phyloP scores from a whole-genome alignment of 2,113 vertebrate genomes.

The Lagopus muta region DNA sequence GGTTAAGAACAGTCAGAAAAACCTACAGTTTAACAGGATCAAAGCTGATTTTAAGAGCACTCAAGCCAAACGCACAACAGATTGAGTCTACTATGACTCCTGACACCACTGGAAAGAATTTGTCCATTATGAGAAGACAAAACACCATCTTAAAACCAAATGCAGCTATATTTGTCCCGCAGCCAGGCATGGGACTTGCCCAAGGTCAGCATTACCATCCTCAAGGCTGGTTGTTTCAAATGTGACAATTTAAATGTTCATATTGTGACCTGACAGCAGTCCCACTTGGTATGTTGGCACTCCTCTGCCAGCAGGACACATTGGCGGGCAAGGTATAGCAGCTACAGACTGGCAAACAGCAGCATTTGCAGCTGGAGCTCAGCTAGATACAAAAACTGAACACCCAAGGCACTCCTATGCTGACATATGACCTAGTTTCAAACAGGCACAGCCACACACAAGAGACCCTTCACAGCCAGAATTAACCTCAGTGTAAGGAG shows the following conservation, averaged over 20 bases:
- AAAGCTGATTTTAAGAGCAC: neutral
- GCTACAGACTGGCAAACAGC: neutral
- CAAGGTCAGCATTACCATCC: neutral
- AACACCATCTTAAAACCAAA: neutral
- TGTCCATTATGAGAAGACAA: neutral
- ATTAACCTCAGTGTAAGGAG: neutral
- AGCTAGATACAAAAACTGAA: neutral
- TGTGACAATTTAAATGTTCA: neutral
- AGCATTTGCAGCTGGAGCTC: neutral
- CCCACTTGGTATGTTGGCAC: neutral
- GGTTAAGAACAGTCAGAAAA: neutral
- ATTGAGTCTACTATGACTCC: neutral
- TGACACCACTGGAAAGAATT: neutral
- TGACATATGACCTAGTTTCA: neutral
- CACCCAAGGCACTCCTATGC: neutral
- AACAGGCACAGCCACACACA: neutral
- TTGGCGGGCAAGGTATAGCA: accelerated
- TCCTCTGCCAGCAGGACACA: neutral
- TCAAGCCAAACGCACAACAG: neutral
- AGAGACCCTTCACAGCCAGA: neutral
- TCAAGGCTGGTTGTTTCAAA: neutral
- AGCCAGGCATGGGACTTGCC: neutral
- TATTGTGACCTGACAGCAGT: neutral
- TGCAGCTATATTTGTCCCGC: neutral
- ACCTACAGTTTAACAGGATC: neutral